phyloP scores from a whole-genome alignment of 2,113 vertebrate genomes.

The Myrmecobius fasciatus region DNA sequence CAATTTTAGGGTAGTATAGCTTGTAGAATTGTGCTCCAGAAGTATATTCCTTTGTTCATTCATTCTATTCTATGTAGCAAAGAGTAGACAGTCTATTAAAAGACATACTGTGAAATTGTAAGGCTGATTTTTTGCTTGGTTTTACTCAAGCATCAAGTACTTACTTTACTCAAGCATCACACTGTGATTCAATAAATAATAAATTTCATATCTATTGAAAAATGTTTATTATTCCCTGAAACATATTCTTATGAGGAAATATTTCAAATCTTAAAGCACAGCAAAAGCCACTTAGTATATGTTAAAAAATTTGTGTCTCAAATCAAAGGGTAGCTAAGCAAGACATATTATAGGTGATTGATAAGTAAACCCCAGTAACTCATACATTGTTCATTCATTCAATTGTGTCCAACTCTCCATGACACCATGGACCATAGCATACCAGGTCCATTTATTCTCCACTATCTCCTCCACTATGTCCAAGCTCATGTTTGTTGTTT shows the following conservation, averaged over 20 bases:
- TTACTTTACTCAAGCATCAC: slow-evolving; percentile 38
- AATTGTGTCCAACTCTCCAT: neutral
- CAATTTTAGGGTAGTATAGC: neutral
- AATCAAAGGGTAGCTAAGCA: neutral
- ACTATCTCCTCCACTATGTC: neutral
- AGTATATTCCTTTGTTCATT: neutral
- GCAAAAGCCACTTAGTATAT: neutral
- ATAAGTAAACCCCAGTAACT: neutral
- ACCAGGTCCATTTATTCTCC: neutral
- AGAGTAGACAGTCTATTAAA: neutral
- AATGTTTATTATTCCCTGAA: slow-evolving; percentile 16
- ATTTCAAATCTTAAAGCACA: neutral
- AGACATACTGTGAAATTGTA: neutral
- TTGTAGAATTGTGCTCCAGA: neutral
- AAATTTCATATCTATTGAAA: neutral
- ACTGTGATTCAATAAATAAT: slow-evolving; percentile 24
- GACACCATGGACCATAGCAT: neutral
- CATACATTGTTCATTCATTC: neutral
- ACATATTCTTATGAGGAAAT: neutral
- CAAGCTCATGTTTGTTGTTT: neutral
- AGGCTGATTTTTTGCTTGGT: slow-evolving; percentile 1
- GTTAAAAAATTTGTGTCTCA: slow-evolving; percentile 1
- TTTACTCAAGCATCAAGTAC: neutral
- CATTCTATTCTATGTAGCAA: neutral
- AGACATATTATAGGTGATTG: neutral